phyloP scores from a whole-genome alignment of 2,888 invertebrate species.

The Aphodius granarius region DNA sequence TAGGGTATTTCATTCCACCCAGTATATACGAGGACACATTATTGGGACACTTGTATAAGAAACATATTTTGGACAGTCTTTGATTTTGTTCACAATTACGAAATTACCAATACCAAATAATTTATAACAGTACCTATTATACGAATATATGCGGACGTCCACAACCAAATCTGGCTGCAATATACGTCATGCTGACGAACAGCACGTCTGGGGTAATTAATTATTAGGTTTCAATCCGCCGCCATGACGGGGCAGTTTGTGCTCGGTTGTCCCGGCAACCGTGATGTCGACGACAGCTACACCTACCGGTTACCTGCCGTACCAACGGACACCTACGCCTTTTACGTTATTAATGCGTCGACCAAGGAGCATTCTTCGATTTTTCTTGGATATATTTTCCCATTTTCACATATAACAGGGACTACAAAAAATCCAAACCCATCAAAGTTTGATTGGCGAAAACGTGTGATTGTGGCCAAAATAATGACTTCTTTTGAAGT shows the following conservation, averaged over 20 bases:
- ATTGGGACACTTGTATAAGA: too few species aligned
- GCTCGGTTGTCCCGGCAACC: constrained; percentile 46
- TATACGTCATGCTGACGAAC: constrained; percentile 43
- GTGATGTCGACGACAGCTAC: constrained; percentile 43
- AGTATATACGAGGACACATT: too few species aligned
- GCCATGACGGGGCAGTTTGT: constrained; percentile 47
- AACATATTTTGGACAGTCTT: too few species aligned
- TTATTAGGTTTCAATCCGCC: constrained; percentile 52
- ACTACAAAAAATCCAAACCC: too few species aligned
- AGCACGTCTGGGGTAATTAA: constrained; percentile 48
- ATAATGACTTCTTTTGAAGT: too few species aligned
- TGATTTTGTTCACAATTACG: too few species aligned
- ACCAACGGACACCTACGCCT: constrained; percentile 30
- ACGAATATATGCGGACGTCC: constrained; percentile 26
- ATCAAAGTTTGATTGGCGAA: too few species aligned
- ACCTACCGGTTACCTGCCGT: constrained; percentile 47
- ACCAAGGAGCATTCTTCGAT: background rate
- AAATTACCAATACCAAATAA: too few species aligned
- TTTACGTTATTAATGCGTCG: background rate
- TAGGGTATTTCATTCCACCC: too few species aligned
- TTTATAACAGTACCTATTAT: too few species aligned
- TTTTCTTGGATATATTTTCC: background rate
- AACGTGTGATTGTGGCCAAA: too few species aligned
- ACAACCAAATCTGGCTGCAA: constrained; percentile 33
- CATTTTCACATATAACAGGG: too few species aligned